A percentile compares a stretch with the other conserved stretches of the same genome.
These are phyloP conservation scores for Notamacropus eugenii DNA, from an alignment of 2,797 vertebrate genomes.

Conservation along the genomic window DNA sequence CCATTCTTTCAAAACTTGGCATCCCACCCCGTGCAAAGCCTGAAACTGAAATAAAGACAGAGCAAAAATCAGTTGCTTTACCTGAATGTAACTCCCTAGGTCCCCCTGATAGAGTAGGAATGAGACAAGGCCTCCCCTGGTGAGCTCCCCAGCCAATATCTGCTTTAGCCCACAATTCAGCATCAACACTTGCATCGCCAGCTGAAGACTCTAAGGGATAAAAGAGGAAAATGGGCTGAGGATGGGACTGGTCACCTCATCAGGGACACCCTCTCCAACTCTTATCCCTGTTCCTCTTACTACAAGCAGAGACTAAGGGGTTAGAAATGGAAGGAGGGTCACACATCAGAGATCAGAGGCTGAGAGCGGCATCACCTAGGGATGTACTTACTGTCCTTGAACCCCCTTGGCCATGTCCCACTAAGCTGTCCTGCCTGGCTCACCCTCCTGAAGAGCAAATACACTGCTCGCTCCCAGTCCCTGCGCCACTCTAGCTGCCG, in stretches of 20 bases:
- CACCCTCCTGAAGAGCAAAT: conserved; percentile 86
- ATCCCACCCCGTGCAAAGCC: not conserved
- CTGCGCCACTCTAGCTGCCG: conserved; percentile 79
- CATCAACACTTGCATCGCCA: conserved; percentile 83
- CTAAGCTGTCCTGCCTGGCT: conserved; percentile 29
- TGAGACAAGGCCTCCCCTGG: conserved; percentile 86
- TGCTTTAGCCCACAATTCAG: conserved; percentile 87
- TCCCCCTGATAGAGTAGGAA: conserved; percentile 92
- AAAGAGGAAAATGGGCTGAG: not conserved
- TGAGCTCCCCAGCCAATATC: conserved; percentile 85
- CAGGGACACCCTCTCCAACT: no score
- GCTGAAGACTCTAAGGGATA: conserved; percentile 58
- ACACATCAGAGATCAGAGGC: not conserved
- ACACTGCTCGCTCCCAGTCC: conserved; percentile 78
- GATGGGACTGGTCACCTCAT: not conserved
- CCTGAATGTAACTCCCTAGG: conserved; percentile 82
- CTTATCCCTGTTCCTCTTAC: not conserved
- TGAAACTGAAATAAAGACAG: not conserved
- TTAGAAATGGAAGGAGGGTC: not conserved
- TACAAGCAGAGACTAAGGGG: not conserved
- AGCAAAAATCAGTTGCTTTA: conserved; percentile 66
- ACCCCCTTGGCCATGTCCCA: not conserved
- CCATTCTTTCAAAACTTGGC: not conserved
- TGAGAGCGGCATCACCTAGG: not conserved
- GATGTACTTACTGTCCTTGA: no score